These are phyloP conservation scores for Erethizon dorsatum DNA, from an alignment of 2,797 vertebrate genomes.

Conservation along the genomic window DNA sequence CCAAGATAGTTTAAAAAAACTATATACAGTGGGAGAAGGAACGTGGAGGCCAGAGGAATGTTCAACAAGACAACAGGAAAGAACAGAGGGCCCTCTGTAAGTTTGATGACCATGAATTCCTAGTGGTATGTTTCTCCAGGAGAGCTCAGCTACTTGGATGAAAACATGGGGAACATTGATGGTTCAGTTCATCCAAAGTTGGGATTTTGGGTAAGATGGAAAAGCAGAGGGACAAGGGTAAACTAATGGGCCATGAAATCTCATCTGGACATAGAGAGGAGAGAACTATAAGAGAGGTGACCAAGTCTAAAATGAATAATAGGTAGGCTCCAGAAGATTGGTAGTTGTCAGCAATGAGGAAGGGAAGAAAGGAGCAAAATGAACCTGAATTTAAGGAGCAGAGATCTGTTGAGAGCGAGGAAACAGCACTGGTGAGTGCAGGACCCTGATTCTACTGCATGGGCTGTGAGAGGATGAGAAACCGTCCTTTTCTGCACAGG, in stretches of 20 bases:
- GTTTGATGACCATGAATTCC: slow-evolving; percentile 25
- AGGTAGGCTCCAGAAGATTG: not conserved
- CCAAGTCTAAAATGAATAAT: not conserved
- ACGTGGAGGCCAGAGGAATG: not conserved
- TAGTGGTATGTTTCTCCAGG: slow-evolving; percentile 26
- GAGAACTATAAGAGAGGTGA: not conserved
- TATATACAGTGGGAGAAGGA: not conserved
- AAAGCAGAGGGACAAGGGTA: not conserved
- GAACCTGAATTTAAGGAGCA: not conserved
- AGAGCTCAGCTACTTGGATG: not conserved
- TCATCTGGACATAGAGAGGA: not conserved
- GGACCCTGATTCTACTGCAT: not conserved
- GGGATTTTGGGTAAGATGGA: not conserved
- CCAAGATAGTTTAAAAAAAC: slow-evolving; percentile 33
- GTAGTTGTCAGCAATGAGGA: not conserved
- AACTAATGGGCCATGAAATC: not conserved
- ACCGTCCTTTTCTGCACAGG: not conserved
- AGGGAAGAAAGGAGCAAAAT: not conserved
- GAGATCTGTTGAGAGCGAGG: not conserved
- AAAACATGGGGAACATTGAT: slow-evolving; percentile 28
- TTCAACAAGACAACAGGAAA: not conserved
- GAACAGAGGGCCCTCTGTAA: not conserved
- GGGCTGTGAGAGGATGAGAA: not conserved
- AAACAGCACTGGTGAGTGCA: not conserved
- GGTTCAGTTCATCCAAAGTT: not conserved